Base-by-base conservation (phyloP, 2,797 vertebrate genomes). In the Threskiornis aethiopicus region DNA sequence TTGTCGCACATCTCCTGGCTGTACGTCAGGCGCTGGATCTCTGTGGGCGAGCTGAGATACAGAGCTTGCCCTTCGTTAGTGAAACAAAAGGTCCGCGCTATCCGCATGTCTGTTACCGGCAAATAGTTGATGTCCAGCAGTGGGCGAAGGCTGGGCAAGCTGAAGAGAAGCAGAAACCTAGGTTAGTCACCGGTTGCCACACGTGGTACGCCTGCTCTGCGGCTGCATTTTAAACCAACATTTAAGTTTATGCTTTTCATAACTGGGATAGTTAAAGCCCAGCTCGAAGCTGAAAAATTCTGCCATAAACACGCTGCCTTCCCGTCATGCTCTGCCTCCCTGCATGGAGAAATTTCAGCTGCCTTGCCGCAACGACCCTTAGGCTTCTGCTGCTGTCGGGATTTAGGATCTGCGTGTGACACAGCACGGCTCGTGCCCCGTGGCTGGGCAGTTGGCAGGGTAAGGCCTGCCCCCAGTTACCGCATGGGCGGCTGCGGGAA, bases 1-100 rank as follows among this genome's bases (percentile, higher is more conserved):
- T 98, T 99, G 98, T 99, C 99, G 96, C 98, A 99, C 99, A 99
- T 99, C 98, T 99, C 99, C 98, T 99, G 99, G 98, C 99, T 99
- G 98, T 99, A 99, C 1, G 99, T 99, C 95, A 99, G 98, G 96
- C 99, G 99, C 97, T 99, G 99, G 97, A 99, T 99, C 98, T 99
- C 99, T 29, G 99, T 99, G 44, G 99, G 99, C 91, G 99, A 99
- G 98, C 99, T 99, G 83, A 99, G 98, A 83, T 99, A 99, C 51
- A 99, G 97, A 2, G 99, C 99, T 97, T 99, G 99, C 11, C 99
- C 99, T 89, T 99, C 98, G 4, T 99, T 99, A 76, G 99, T 99
- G 97, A 99, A 99, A 98, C 99, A 99, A 96, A 99, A 99, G 76
- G 99, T 99, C 97, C 99, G 98, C n/a, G 99, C 99, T 97, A 99